These are phyloP conservation scores for Callaeas wilsoni DNA, from an alignment of 2,113 vertebrate species.

Conservation along the genomic window DNA sequence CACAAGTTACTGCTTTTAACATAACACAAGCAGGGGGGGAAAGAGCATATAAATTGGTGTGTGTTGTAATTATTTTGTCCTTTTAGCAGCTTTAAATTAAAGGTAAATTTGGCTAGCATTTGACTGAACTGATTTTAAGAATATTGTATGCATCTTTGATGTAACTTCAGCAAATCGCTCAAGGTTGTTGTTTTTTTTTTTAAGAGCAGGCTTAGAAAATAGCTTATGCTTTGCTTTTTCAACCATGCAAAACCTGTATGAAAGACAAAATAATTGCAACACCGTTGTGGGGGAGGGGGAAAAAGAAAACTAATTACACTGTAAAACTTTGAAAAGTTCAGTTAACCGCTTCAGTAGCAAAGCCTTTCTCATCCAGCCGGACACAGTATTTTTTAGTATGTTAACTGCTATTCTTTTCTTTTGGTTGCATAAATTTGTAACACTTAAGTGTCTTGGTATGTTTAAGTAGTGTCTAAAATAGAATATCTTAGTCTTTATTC, in stretches of 20 bases:
- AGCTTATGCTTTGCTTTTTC: conserved; percentile 27
- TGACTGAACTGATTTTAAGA: conserved; percentile 10
- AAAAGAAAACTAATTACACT: background rate
- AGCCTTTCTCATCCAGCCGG: conserved; percentile 37
- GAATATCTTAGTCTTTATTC: conserved; percentile 74
- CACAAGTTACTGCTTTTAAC: conserved; percentile 47
- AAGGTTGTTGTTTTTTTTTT: background rate
- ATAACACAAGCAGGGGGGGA: conserved; percentile 6
- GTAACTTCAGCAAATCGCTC: background rate
- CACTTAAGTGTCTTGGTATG: conserved; percentile 67
- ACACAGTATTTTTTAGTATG: conserved; percentile 75
- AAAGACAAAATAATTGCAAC: conserved; percentile 47
- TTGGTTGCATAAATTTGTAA: conserved; percentile 74
- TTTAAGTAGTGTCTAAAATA: conserved; percentile 76
- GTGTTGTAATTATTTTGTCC: conserved; percentile 55
- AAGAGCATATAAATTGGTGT: background rate
- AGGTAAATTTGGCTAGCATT: conserved; percentile 14
- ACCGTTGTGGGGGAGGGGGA: background rate
- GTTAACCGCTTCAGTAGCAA: conserved; percentile 56
- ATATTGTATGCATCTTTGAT: background rate
- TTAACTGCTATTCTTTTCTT: conserved; percentile 69
- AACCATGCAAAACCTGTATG: background rate
- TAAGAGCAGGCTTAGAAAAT: background rate
- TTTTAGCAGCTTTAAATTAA: conserved; percentile 29
- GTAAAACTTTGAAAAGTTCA: conserved; percentile 47